Conservation (phyloP, 1,140 invertebrate species). For the Helicoverpa zea region DNA sequence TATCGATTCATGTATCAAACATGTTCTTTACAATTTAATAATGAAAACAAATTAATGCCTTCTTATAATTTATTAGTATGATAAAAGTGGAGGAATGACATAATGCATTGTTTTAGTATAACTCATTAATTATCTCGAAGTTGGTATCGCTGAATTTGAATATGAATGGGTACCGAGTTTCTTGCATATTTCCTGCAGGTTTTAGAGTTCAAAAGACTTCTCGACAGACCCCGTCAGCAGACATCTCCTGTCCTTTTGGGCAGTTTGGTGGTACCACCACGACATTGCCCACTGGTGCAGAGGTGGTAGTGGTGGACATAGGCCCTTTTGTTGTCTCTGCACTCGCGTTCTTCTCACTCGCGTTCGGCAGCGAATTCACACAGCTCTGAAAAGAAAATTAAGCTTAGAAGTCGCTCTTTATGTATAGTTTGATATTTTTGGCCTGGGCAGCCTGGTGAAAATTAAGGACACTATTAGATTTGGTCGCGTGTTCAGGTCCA, state of each 20-base stretch:
- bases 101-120: no score
- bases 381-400: background rate
- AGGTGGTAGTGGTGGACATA: background rate
- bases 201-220: slow-evolving; percentile 17
- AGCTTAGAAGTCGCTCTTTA: no score
- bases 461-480: no score
- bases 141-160: no score
- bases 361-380: background rate
- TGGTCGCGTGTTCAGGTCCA: no score
- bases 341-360: background rate
- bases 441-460: no score
- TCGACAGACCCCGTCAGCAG: slow-evolving; percentile 5
- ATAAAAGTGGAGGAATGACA: no score
- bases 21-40: background rate
- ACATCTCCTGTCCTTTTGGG: background rate
- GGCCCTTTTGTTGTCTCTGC: background rate
- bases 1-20: background rate
- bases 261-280: background rate
- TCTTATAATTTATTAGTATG: no score
- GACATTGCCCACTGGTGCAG: background rate
- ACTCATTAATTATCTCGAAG: no score
- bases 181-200: background rate
- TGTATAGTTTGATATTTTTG: no score
- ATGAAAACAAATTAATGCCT: no score
- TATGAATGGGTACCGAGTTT: no score